phyloP scores from a whole-genome alignment of 1,140 invertebrate species.

The Drosophila parabipectinata region DNA sequence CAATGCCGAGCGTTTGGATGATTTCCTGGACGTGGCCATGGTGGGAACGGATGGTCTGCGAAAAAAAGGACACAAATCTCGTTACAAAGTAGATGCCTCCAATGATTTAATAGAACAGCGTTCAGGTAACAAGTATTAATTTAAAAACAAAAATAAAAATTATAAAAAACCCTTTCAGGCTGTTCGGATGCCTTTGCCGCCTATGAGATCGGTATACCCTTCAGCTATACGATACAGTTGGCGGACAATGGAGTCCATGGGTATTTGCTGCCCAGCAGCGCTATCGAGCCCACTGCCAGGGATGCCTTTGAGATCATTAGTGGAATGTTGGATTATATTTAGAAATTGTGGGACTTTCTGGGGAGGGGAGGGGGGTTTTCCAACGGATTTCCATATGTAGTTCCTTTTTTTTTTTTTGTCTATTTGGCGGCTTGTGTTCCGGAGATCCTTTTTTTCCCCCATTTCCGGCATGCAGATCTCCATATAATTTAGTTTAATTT shows the following conservation, averaged over 20 bases:
- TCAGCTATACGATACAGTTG: slow-evolving; percentile 91
- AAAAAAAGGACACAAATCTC: slow-evolving; percentile 73
- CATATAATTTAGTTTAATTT: slow-evolving; percentile 1
- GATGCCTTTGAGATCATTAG: slow-evolving; percentile 93
- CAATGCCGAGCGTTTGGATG: slow-evolving; percentile 72
- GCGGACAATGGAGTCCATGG: slow-evolving; percentile 90
- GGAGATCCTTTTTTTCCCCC: slow-evolving; percentile 17
- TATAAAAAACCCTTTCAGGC: too few relatives aligned
- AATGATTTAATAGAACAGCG: slow-evolving; percentile 79
- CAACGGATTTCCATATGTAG: background rate
- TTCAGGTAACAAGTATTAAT: slow-evolving; percentile 53
- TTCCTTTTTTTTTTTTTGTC: slow-evolving; percentile 22
- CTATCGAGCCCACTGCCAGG: slow-evolving; percentile 90
- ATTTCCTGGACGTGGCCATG: slow-evolving; percentile 80
- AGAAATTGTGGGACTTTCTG: background rate
- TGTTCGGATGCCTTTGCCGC: slow-evolving; percentile 91
- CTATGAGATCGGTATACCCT: slow-evolving; percentile 88
- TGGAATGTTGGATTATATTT: slow-evolving; percentile 87
- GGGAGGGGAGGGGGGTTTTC: background rate
- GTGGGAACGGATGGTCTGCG: slow-evolving; percentile 77
- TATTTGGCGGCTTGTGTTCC: slow-evolving; percentile 20
- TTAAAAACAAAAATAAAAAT: too few relatives aligned
- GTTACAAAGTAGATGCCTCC: slow-evolving; percentile 79
- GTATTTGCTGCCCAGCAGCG: slow-evolving; percentile 90
- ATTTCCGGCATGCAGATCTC: slow-evolving; percentile 35